Evolutionary conservation across 2,888 invertebrate genomes (phyloP).

Genomic region (Amphimallon solstitiale): DNA sequence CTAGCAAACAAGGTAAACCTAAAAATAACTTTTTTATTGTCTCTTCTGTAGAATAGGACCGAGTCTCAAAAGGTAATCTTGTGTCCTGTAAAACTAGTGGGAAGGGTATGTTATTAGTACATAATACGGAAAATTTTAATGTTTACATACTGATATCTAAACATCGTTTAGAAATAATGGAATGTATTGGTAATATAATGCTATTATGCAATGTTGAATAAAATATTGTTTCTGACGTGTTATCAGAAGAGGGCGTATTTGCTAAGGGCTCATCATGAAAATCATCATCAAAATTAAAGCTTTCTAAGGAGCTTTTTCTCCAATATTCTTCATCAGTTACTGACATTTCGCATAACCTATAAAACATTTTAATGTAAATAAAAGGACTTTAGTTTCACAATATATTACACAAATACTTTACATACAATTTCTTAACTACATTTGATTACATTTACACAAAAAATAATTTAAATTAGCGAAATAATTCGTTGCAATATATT

Average conservation of each 20-base stretch:
- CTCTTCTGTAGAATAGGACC: constrained; percentile 60
- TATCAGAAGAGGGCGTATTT: constrained; percentile 6
- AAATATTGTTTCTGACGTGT: constrained; percentile 47
- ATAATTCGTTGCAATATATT: too few species aligned
- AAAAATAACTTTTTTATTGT: constrained; percentile 66
- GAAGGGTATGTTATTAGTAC: too few species aligned
- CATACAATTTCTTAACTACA: too few species aligned
- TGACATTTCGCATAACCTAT: not conserved
- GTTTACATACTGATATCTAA: constrained; percentile 49
- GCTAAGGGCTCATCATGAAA: constrained; percentile 51
- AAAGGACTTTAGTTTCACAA: too few species aligned
- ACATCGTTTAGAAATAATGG: constrained; percentile 55
- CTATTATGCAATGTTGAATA: constrained; percentile 50
- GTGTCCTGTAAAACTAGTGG: constrained; percentile 64
- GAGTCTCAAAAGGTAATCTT: constrained; percentile 51
- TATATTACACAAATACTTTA: too few species aligned
- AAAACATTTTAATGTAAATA: not conserved
- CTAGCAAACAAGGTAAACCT: constrained; percentile 65
- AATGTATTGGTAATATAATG: constrained; percentile 54
- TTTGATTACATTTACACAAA: too few species aligned
- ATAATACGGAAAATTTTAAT: too few species aligned
- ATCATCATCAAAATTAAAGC: constrained; percentile 83
- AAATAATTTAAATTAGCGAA: too few species aligned
- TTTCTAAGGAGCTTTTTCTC: constrained; percentile 78
- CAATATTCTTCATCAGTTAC: constrained; percentile 74